Conservation (phyloP, 1,140 invertebrate species). For the Chrysopa pallens region DNA sequence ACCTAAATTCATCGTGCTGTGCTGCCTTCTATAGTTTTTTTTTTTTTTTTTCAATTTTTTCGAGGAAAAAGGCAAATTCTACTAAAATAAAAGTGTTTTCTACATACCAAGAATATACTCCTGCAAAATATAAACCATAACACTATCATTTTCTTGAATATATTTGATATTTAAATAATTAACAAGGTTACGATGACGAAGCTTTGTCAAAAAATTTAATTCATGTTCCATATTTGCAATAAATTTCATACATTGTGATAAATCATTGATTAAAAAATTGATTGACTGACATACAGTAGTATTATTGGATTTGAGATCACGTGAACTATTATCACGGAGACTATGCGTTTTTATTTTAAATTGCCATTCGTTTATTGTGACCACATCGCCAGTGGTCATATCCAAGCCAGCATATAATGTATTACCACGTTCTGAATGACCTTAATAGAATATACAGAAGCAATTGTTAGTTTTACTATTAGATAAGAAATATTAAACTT, state of each 20-base stretch:
- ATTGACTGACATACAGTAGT: too few relatives aligned
- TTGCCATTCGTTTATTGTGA: constrained; percentile 53
- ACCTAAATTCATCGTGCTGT: too few relatives aligned
- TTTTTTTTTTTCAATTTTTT: too few relatives aligned
- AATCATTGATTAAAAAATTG: constrained; percentile 9
- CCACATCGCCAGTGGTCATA: constrained; percentile 39
- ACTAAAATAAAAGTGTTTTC: too few relatives aligned
- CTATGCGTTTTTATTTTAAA: constrained; percentile 21
- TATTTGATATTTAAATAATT: constrained; percentile 53
- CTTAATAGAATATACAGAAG: constrained; percentile 15
- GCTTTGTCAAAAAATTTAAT: constrained; percentile 40
- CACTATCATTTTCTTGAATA: constrained; percentile 30
- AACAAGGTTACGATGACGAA: constrained; percentile 52
- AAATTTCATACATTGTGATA: constrained; percentile 31
- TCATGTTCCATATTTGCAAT: constrained; percentile 50
- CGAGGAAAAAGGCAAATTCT: too few relatives aligned
- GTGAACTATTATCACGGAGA: constrained; percentile 4
- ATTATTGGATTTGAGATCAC: too few relatives aligned
- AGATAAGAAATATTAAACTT: too few relatives aligned
- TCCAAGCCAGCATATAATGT: constrained; percentile 53
- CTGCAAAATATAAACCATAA: constrained; percentile 38
- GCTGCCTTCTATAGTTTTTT: too few relatives aligned
- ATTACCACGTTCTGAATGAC: constrained; percentile 43
- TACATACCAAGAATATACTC: constrained; percentile 41
- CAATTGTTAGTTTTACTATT: too few relatives aligned